These are phyloP conservation scores for Lydus trimaculatus DNA, from an alignment of 2,888 invertebrate genomes.

Conservation along the genomic window DNA sequence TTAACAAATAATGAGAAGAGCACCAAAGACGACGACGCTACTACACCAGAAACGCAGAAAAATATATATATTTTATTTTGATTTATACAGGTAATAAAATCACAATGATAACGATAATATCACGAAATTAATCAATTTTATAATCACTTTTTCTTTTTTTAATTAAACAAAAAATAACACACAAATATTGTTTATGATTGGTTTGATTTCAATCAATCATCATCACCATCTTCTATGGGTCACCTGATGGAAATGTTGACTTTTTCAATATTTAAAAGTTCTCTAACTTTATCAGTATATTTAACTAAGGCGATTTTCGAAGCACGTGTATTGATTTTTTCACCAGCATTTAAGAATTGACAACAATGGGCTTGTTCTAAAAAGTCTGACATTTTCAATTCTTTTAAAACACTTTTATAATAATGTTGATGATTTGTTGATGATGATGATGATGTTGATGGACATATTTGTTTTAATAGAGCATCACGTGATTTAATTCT, in stretches of 20 bases:
- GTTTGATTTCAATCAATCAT: not conserved
- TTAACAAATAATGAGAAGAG: not conserved
- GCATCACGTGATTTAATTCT: conserved; percentile 85
- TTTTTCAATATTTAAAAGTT: conserved; percentile 82
- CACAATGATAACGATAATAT: conserved; percentile 28
- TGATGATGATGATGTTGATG: conserved; percentile 62
- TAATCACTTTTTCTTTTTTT: not conserved
- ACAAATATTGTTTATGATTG: not conserved
- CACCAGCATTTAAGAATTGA: conserved; percentile 78
- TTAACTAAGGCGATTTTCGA: conserved; percentile 83
- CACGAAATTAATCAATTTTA: conserved; percentile 23
- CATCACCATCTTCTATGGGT: conserved; percentile 51
- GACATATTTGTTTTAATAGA: conserved; percentile 75
- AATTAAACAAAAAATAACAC: not conserved
- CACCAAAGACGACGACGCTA: not conserved
- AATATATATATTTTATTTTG: not conserved
- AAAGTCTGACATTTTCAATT: conserved; percentile 82
- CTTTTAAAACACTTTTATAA: conserved; percentile 63
- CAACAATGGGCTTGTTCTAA: conserved; percentile 82
- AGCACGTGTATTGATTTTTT: conserved; percentile 80
- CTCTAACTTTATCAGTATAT: conserved; percentile 84
- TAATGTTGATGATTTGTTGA: conserved; percentile 32
- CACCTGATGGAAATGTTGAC: conserved; percentile 69
- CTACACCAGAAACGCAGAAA: conserved; percentile 17
- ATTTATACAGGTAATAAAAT: conserved; percentile 21